Evolutionary conservation across 2,113 vertebrate species (phyloP).

Genomic region (Orientallactaga bullata): DNA sequence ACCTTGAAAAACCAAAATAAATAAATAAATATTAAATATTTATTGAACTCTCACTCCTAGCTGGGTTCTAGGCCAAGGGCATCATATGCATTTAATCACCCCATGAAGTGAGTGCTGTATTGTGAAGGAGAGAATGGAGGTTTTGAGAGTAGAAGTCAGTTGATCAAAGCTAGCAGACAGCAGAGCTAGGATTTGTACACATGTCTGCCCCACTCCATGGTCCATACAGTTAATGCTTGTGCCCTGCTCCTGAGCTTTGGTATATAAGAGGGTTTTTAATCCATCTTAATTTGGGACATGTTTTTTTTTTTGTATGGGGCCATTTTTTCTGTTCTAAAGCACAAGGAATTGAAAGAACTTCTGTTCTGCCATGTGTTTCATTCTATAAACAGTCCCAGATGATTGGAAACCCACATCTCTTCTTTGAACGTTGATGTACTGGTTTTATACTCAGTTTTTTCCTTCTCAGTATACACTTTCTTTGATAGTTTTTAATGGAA

Average conservation of each 20-base stretch:
- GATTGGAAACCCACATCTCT: constrained; percentile 19
- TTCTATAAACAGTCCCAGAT: constrained; percentile 38
- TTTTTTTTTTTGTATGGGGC: constrained; percentile 19
- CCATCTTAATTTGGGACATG: constrained; percentile 55
- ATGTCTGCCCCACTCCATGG: not conserved
- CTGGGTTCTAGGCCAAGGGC: not conserved
- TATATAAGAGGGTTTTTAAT: constrained; percentile 19
- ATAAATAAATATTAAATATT: too few relatives aligned
- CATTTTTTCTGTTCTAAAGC: not conserved
- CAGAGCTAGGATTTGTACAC: not conserved
- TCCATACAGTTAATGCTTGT: not conserved
- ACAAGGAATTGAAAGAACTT: constrained; percentile 60
- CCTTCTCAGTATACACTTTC: not conserved
- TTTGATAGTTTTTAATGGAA: constrained; percentile 58
- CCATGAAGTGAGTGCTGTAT: not conserved
- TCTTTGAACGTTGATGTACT: constrained; percentile 44
- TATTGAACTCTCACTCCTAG: not conserved
- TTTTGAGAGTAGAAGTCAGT: not conserved
- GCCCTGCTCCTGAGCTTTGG: not conserved
- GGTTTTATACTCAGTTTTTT: constrained; percentile 48
- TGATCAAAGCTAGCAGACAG: constrained; percentile 18
- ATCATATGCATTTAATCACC: not conserved
- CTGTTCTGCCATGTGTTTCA: not conserved
- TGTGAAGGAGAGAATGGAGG: not conserved
- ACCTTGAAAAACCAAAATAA: too few relatives aligned